phyloP scores from a whole-genome alignment of 53 echinoderm and acorn worm genomes.

The Holothuria scabra region DNA sequence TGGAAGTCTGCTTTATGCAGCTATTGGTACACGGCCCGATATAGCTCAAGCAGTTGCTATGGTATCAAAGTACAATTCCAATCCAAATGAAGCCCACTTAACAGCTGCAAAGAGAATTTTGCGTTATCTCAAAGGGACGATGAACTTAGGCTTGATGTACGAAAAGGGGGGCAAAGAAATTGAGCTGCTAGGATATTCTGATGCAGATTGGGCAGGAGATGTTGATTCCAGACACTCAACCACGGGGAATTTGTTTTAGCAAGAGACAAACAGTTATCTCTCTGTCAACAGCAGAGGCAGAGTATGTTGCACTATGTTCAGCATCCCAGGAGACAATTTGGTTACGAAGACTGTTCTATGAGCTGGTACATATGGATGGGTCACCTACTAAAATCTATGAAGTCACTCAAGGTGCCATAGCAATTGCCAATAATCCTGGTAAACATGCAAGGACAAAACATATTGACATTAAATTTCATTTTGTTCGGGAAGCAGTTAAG shows the following conservation, averaged over 20 bases:
- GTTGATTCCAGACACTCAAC: constrained; percentile 1
- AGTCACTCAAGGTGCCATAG: background rate
- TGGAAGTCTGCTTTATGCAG: background rate
- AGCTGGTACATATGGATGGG: background rate
- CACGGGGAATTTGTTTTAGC: constrained; percentile 1
- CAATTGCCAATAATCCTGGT: background rate
- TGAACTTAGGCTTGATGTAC: too few relatives aligned
- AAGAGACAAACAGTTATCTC: background rate
- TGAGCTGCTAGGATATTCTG: too few relatives aligned
- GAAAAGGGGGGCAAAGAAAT: too few relatives aligned
- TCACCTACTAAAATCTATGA: background rate
- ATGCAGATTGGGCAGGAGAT: too few relatives aligned
- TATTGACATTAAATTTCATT: constrained; percentile 9
- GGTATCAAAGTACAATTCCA: constrained; percentile 21
- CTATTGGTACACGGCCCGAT: constrained; percentile 7
- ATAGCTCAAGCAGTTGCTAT: background rate
- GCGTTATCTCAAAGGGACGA: too few relatives aligned
- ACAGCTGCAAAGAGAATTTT: constrained; percentile 9
- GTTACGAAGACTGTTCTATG: background rate
- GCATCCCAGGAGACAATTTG: background rate
- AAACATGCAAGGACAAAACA: background rate
- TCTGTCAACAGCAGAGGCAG: background rate
- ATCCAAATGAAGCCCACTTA: constrained; percentile 9
- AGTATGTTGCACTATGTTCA: background rate
- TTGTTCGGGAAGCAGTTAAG: background rate